These are phyloP conservation scores for Lordiphosa collinella DNA, from an alignment of 1,140 invertebrate genomes.

Conservation along the genomic window DNA sequence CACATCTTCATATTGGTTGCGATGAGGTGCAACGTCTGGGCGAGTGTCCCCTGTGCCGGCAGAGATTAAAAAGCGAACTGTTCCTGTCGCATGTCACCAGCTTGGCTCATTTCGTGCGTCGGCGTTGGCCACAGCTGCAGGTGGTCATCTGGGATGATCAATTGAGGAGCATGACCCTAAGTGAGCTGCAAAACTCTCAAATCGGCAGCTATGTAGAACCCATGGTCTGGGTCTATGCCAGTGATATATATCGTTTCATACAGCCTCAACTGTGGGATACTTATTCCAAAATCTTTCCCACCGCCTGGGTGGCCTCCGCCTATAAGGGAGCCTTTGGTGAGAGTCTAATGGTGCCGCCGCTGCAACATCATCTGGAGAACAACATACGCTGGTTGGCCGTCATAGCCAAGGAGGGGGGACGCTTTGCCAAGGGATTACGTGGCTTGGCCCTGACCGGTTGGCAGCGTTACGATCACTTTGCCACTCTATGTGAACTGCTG, in stretches of 20 bases:
- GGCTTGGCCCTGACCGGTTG: slow-evolving; percentile 89
- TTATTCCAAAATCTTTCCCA: slow-evolving; percentile 89
- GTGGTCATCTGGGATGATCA: slow-evolving; percentile 98
- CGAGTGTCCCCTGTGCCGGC: slow-evolving; percentile 87
- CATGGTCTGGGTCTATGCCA: slow-evolving; percentile 91
- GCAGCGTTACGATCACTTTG: slow-evolving; percentile 94
- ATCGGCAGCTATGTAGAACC: slow-evolving; percentile 89
- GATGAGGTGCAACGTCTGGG: slow-evolving; percentile 93
- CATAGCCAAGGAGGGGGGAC: slow-evolving; percentile 81
- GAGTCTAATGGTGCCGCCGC: slow-evolving; percentile 85
- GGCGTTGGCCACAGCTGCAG: slow-evolving; percentile 84
- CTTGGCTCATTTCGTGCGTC: slow-evolving; percentile 83
- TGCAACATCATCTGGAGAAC: slow-evolving; percentile 85
- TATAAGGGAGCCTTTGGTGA: slow-evolving; percentile 89
- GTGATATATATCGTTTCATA: slow-evolving; percentile 82
- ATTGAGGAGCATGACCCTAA: slow-evolving; percentile 87
- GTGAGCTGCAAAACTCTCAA: slow-evolving; percentile 84
- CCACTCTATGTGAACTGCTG: slow-evolving; percentile 94
- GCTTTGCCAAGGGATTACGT: slow-evolving; percentile 81
- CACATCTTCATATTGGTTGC: slow-evolving; percentile 89
- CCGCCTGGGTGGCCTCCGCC: slow-evolving; percentile 87
- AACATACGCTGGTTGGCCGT: slow-evolving; percentile 86
- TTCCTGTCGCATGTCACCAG: slow-evolving; percentile 87
- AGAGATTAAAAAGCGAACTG: slow-evolving; percentile 82
- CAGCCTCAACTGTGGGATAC: slow-evolving; percentile 85